Conservation (phyloP, 2,888 invertebrate genomes). For the Ctena decussata region DNA sequence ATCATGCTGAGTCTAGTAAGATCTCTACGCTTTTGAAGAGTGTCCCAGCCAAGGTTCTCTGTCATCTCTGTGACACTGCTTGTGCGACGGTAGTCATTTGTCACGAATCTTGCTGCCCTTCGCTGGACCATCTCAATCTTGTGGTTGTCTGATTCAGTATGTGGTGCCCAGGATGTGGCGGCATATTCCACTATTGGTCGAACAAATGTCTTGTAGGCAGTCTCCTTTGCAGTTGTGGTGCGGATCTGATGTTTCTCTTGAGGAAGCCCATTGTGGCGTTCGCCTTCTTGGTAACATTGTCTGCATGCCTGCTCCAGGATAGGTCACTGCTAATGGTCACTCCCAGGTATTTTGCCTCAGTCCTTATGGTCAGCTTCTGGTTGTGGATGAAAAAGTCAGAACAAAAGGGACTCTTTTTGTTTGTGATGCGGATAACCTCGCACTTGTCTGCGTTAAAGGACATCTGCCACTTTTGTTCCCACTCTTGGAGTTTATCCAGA, state of each 20-base stretch:
- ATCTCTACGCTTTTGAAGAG: not conserved
- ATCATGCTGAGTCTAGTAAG: not conserved
- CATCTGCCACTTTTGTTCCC: no score
- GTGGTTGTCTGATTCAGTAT: not conserved
- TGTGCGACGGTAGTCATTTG: not conserved
- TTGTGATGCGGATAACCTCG: not conserved
- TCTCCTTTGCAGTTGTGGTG: not conserved
- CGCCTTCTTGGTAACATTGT: not conserved
- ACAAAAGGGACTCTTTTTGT: not conserved
- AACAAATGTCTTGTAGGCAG: slow-evolving; percentile 1
- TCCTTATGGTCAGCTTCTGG: not conserved
- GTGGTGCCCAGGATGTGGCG: not conserved
- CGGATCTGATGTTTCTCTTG: slow-evolving; percentile 8
- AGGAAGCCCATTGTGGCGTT: not conserved
- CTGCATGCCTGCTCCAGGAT: slow-evolving; percentile 7
- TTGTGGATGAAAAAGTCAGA: not conserved
- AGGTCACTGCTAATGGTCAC: not conserved
- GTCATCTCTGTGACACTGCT: slow-evolving; percentile 1
- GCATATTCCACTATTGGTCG: not conserved
- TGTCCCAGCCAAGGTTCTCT: not conserved
- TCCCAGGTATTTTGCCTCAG: not conserved
- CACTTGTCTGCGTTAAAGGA: not conserved
- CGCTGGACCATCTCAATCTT: not conserved
- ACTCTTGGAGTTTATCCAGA: not conserved
- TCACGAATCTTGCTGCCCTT: not conserved